Evolutionary conservation across 2,113 vertebrate genomes (phyloP), one percentile per base, ranked within the genome.

Genomic region (Myxocyprinus asiaticus): DNA sequence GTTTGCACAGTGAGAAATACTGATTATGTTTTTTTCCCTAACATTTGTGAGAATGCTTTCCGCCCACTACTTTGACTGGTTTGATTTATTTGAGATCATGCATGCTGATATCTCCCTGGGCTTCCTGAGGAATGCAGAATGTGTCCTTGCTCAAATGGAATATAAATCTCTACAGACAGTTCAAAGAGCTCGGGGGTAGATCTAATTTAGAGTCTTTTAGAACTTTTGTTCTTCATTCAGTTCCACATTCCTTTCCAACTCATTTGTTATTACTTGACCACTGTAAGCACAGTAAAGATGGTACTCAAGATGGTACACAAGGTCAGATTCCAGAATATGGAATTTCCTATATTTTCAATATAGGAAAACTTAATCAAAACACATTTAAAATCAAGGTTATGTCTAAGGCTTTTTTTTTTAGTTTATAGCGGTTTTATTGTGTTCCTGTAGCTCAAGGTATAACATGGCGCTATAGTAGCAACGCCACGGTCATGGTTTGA

Each of bases 61-160:
- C 15, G 2, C 77, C 61, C 51, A 51, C 6, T 15, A 61, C 72
- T 80, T 80, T 43, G 76, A 87, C 86, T 82, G 63, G 81, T 77
- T 4, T 14, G 67, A 87, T 88, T 90, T 87, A 88, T 87, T 81
- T 69, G 45, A 82, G 85, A 70, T 84, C 83, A 85, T 77, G 86
- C 44, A 44, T 33, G 44, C 51, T 43, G 81, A 81, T 59, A 76
- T 53, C 42, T 77, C 76, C 42, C 48, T 22, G 33, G 87, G 77
- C 56, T 9, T 48, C 67, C 64, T 14, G 6, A 50, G 59, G 73
- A 65, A 45, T 69, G 78, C 79, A 85, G 17, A 58, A 22, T 81
- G 55, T 68, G 64, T 76, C 17, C 85, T 69, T 64, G 51, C 82
- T 81, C 9, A 56, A 15, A 78, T 43, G 76, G 44, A 47, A 81